phyloP scores from a whole-genome alignment of 2,797 vertebrate species.

The Synanceia verrucosa region DNA sequence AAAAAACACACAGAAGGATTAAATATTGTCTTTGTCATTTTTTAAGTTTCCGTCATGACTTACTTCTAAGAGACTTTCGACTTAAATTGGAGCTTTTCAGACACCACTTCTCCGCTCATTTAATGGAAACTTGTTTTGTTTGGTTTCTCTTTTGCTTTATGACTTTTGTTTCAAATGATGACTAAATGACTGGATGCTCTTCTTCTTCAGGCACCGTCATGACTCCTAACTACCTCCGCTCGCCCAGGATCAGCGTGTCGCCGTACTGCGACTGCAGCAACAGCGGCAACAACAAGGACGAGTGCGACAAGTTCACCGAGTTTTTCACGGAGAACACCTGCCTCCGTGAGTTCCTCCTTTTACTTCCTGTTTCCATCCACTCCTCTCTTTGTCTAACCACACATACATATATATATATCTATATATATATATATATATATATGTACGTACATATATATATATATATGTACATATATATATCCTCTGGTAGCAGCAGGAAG shows the following conservation, averaged over 20 bases:
- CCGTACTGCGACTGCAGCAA: constrained; percentile 93
- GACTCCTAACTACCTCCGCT: constrained; percentile 94
- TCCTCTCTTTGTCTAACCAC: constrained; percentile 8
- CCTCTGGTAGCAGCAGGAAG: no score
- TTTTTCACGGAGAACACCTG: constrained; percentile 94
- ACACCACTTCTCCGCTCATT: no score
- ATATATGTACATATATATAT: neutral
- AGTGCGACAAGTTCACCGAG: constrained; percentile 88
- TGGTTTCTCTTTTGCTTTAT: no score
- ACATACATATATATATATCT: constrained; percentile 14
- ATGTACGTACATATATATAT: neutral
- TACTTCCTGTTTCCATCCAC: constrained; percentile 27
- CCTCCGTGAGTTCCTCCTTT: constrained; percentile 84
- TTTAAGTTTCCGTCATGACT: no score
- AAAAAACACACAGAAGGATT: no score
- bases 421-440: constrained; percentile 3
- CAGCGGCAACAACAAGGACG: constrained; percentile 90
- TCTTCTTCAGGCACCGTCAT: constrained; percentile 87
- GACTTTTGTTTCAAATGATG: no score
- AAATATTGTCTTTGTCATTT: no score
- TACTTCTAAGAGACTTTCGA: no score
- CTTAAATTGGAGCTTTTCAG: no score
- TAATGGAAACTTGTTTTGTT: no score
- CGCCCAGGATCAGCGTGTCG: constrained; percentile 89
- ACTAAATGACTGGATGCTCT: neutral